Percentiles rank a stretch among this genome's conserved stretches.
These are phyloP conservation scores for Nothobranchius furzeri DNA, from an alignment of 2,113 vertebrate species.

Conservation along the genomic window DNA sequence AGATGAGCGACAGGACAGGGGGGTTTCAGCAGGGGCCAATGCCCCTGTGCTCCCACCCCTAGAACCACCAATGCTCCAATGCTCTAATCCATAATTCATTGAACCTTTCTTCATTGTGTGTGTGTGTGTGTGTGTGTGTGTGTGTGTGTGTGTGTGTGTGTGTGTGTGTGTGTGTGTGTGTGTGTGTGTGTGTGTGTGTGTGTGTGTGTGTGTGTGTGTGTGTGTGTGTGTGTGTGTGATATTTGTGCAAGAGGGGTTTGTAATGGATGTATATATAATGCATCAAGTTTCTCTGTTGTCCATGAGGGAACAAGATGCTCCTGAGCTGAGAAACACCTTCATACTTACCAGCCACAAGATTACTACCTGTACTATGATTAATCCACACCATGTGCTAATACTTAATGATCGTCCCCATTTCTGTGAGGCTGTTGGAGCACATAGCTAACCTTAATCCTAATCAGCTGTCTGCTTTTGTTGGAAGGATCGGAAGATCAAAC, in stretches of 20 bases:
- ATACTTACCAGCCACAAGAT: background rate
- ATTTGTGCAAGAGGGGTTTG: conserved; percentile 15
- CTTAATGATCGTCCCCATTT: background rate
- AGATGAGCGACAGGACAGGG: too few species aligned
- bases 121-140: conserved; percentile 14
- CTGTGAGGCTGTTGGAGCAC: background rate
- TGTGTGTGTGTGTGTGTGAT: conserved; percentile 13
- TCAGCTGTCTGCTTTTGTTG: too few species aligned
- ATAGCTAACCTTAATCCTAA: too few species aligned
- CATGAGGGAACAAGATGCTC: conserved; percentile 35
- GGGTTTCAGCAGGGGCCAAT: too few species aligned
- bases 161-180: background rate
- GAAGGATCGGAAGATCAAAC: too few species aligned
- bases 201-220: conserved; percentile 3
- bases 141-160: conserved; percentile 14
- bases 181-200: conserved; percentile 1
- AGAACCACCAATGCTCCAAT: conserved; percentile 6
- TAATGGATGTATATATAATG: conserved; percentile 70
- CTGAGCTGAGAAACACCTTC: conserved; percentile 9
- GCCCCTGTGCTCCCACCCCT: too few species aligned
- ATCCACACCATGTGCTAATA: background rate
- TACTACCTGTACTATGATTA: background rate
- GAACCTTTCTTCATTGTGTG: conserved; percentile 17
- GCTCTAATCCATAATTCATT: conserved; percentile 57
- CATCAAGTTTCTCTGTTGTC: conserved; percentile 45